Evolutionary conservation across 2,888 invertebrate species (phyloP).

Genomic region (Electrophaes corylata): DNA sequence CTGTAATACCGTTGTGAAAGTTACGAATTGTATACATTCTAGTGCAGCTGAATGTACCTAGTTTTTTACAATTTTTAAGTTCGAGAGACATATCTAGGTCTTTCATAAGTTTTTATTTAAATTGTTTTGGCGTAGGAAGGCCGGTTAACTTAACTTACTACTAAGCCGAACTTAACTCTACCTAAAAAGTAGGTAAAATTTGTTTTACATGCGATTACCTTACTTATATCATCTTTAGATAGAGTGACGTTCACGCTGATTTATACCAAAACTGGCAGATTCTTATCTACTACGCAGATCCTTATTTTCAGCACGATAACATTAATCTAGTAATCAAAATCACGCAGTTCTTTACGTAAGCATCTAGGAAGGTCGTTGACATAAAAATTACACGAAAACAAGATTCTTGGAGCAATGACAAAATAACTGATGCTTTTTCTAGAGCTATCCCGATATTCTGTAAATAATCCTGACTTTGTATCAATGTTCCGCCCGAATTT

Average conservation of each 20-base stretch:
- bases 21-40: too few species aligned
- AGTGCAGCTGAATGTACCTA: too few species aligned
- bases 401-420: conserved; percentile 20
- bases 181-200: too few species aligned
- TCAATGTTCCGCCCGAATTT: background rate
- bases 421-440: background rate
- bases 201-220: background rate
- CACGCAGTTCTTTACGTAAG: conserved; percentile 8
- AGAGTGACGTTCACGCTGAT: background rate
- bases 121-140: too few species aligned
- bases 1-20: too few species aligned
- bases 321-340: conserved; percentile 1
- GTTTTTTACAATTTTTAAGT: too few species aligned
- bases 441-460: background rate
- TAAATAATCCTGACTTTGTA: background rate
- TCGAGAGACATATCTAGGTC: too few species aligned
- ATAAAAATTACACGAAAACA: conserved; percentile 19
- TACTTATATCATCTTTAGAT: background rate
- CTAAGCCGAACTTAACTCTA: too few species aligned
- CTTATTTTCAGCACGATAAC: conserved; percentile 1
- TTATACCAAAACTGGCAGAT: background rate
- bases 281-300: conserved; percentile 1
- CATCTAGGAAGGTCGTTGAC: conserved; percentile 22
- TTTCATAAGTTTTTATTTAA: too few species aligned
- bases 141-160: too few species aligned